A percentile compares a stretch with the other conserved stretches of the same genome.
phyloP scores from a whole-genome alignment of 2,888 invertebrate genomes.

The Crematogaster levior region DNA sequence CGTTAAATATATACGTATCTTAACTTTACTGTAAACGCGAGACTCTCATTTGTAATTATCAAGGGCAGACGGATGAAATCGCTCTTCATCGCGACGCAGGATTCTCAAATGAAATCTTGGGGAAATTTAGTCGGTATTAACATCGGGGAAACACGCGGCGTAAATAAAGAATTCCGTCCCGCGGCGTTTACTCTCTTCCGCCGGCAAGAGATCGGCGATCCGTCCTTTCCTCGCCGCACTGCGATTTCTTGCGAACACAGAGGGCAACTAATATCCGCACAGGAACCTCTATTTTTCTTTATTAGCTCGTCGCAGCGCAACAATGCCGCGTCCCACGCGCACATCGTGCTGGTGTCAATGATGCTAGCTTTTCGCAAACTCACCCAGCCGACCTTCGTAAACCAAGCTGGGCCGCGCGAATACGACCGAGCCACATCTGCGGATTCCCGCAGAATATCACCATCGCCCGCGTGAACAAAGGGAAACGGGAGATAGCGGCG shows the following conservation, averaged over 20 bases:
- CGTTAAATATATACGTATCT: neutral
- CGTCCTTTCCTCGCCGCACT: conserved; percentile 14
- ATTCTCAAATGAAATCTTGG: conserved; percentile 36
- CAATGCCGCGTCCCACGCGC: conserved; percentile 63
- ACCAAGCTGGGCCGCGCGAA: conserved; percentile 46
- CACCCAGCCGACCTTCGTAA: conserved; percentile 18
- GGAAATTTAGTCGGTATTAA: neutral
- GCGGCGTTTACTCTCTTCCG: conserved; percentile 1
- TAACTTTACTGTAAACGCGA: neutral
- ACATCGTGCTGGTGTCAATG: conserved; percentile 71
- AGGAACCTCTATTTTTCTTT: conserved; percentile 81
- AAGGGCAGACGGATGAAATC: conserved; percentile 17
- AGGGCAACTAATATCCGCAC: conserved; percentile 67
- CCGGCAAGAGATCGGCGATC: conserved; percentile 30
- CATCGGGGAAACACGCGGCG: neutral
- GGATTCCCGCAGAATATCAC: conserved; percentile 64
- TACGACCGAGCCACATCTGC: conserved; percentile 67
- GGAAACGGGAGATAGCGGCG: conserved; percentile 55
- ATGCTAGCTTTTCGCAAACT: conserved; percentile 74
- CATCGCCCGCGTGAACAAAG: conserved; percentile 57
- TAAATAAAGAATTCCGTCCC: conserved; percentile 45
- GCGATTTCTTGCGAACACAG: neutral
- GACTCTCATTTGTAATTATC: conserved; percentile 18
- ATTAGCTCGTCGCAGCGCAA: conserved; percentile 74
- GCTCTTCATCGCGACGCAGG: conserved; percentile 31